These are phyloP conservation scores for Ianthella basta DNA, from an alignment of 37 sponge, comb jelly and placozoan genomes.

Conservation along the genomic window DNA sequence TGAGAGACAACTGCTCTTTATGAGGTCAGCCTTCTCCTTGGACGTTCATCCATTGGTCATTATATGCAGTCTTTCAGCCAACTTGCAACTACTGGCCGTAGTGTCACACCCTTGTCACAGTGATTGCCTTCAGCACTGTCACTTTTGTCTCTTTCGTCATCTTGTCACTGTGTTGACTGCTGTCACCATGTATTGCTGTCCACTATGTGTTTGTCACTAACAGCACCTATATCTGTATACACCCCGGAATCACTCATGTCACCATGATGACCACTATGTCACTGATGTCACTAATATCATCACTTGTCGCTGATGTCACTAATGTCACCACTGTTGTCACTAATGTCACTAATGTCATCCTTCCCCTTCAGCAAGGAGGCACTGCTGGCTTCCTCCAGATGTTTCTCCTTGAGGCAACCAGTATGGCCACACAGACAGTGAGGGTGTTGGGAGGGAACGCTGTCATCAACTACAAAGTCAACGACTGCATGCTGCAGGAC, in stretches of 20 bases:
- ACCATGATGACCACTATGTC: too few species aligned
- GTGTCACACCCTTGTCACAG: background rate
- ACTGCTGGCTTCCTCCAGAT: conserved; percentile 56
- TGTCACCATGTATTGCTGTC: too few species aligned
- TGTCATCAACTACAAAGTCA: conserved; percentile 61
- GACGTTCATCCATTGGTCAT: background rate
- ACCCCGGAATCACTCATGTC: too few species aligned
- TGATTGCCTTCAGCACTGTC: background rate
- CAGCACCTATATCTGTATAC: too few species aligned
- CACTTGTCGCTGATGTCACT: too few species aligned
- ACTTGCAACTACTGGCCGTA: background rate
- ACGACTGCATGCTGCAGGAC: conserved; percentile 67
- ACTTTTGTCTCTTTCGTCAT: background rate
- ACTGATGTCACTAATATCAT: too few species aligned
- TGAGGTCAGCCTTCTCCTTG: background rate
- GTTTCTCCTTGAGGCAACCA: conserved; percentile 62
- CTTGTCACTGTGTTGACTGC: too few species aligned
- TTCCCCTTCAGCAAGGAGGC: conserved; percentile 44
- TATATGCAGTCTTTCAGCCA: background rate
- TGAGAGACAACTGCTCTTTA: conserved; percentile 2
- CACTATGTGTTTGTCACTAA: too few species aligned
- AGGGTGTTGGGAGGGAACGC: conserved; percentile 72
- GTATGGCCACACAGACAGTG: conserved; percentile 59
- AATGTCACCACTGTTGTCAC: too few species aligned
- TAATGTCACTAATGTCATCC: too few species aligned